A percentile compares a stretch with the other conserved stretches of the same genome.
Evolutionary conservation across 2,797 vertebrate species (phyloP).

Genomic region (Aratinga solstitialis): DNA sequence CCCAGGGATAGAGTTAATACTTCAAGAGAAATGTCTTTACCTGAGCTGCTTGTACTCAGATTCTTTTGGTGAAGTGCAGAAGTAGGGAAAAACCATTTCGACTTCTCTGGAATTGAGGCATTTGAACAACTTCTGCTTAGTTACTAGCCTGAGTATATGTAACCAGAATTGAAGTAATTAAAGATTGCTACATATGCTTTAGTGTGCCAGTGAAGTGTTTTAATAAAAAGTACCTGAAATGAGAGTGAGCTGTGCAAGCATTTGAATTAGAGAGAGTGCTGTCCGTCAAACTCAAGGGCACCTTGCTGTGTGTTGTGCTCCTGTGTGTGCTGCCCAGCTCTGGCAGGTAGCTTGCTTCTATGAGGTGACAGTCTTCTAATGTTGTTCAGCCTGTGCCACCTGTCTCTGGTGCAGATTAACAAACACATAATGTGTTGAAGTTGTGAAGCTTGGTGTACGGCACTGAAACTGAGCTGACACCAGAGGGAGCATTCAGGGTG

Average conservation of each 20-base stretch:
- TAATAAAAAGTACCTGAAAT: not conserved
- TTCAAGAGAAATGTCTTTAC: not conserved
- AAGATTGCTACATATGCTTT: not conserved
- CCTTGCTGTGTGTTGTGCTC: not conserved
- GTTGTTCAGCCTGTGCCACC: not conserved
- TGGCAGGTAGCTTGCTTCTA: not conserved
- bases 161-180: not conserved
- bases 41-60: not conserved
- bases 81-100: not conserved
- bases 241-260: not conserved
- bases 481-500: not conserved
- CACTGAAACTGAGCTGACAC: rapidly evolving
- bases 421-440: not conserved
- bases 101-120: not conserved
- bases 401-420: not conserved
- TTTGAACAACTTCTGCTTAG: not conserved
- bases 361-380: not conserved
- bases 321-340: not conserved
- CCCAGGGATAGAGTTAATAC: not conserved
- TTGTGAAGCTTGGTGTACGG: not conserved
- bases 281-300: not conserved
- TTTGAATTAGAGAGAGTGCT: not conserved
- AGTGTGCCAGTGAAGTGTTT: not conserved
- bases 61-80: not conserved
- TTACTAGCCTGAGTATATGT: not conserved